phyloP scores from a whole-genome alignment of 2,888 invertebrate genomes.

The Cosmorhoe ocellata region DNA sequence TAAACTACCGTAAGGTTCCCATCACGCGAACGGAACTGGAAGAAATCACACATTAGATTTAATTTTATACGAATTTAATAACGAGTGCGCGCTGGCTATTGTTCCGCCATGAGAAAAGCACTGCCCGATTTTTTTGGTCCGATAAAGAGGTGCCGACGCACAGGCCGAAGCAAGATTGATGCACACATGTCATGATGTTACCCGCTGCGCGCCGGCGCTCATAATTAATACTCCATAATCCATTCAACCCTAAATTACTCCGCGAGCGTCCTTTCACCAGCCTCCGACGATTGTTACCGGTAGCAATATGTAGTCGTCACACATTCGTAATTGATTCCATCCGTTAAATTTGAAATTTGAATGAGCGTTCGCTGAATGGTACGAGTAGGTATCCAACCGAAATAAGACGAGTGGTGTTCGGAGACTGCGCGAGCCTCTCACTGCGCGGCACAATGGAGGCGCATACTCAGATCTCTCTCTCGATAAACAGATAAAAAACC shows the following conservation, averaged over 20 bases:
- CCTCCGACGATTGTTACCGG: slow-evolving; percentile 47
- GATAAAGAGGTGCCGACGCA: slow-evolving; percentile 80
- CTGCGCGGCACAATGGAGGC: slow-evolving; percentile 71
- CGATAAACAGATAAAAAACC: slow-evolving; percentile 68
- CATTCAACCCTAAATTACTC: slow-evolving; percentile 62
- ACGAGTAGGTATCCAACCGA: too few species aligned
- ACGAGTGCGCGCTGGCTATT: slow-evolving; percentile 71
- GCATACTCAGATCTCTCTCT: slow-evolving; percentile 74
- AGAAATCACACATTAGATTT: slow-evolving; percentile 77
- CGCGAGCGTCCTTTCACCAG: slow-evolving; percentile 54
- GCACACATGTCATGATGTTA: slow-evolving; percentile 63
- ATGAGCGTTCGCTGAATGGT: slow-evolving; percentile 69
- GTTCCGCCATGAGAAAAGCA: slow-evolving; percentile 73
- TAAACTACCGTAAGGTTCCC: slow-evolving; percentile 73
- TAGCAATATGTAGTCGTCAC: slow-evolving; percentile 72
- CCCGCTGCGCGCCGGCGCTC: slow-evolving; percentile 63
- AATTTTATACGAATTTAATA: slow-evolving; percentile 83
- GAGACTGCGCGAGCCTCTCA: slow-evolving; percentile 57
- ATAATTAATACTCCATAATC: slow-evolving; percentile 78
- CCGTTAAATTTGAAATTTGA: slow-evolving; percentile 78
- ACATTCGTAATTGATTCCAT: slow-evolving; percentile 71
- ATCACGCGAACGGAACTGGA: slow-evolving; percentile 77
- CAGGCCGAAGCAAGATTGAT: slow-evolving; percentile 74
- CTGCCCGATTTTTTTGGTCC: slow-evolving; percentile 65
- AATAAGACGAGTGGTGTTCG: slow-evolving; percentile 71